Percentiles rank a stretch among this genome's conserved stretches.
Evolutionary conservation across 2,888 invertebrate genomes (phyloP).

Genomic region (Bellardia bayeri): DNA sequence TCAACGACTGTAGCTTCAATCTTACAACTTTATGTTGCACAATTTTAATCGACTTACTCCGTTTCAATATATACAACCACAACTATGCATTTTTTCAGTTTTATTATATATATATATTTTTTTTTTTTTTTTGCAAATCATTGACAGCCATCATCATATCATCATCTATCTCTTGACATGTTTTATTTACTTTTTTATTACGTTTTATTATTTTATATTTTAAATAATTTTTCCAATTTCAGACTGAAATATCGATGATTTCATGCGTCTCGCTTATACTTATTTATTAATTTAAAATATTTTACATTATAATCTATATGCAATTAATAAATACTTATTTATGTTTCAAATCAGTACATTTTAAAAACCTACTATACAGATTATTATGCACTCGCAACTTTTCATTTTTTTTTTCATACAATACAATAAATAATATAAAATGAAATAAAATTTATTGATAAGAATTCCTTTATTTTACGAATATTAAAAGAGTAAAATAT

Average conservation of each 20-base stretch:
- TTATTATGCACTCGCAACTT: too few species aligned
- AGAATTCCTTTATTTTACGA: conserved; percentile 67
- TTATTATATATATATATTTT: background rate
- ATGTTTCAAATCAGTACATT: conserved; percentile 35
- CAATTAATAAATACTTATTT: conserved; percentile 28
- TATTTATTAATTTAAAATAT: conserved; percentile 33
- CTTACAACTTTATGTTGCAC: too few species aligned
- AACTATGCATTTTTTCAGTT: too few species aligned
- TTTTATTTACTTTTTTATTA: conserved; percentile 44
- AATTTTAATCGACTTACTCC: too few species aligned
- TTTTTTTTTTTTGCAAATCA: conserved; percentile 49
- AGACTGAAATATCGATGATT: conserved; percentile 71
- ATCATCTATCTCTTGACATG: conserved; percentile 15
- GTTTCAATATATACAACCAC: too few species aligned
- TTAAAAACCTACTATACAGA: background rate
- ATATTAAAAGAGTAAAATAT: background rate
- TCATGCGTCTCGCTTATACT: conserved; percentile 52
- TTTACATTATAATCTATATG: conserved; percentile 34
- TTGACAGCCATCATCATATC: conserved; percentile 16
- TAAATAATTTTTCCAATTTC: conserved; percentile 54
- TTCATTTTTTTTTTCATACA: background rate
- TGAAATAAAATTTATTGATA: conserved; percentile 59
- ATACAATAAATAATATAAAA: background rate
- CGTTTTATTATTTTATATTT: conserved; percentile 67
- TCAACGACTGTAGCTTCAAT: too few species aligned